These are phyloP conservation scores for Macrobrachium rosenbergii DNA, from an alignment of 1,140 invertebrate species.

Conservation along the genomic window DNA sequence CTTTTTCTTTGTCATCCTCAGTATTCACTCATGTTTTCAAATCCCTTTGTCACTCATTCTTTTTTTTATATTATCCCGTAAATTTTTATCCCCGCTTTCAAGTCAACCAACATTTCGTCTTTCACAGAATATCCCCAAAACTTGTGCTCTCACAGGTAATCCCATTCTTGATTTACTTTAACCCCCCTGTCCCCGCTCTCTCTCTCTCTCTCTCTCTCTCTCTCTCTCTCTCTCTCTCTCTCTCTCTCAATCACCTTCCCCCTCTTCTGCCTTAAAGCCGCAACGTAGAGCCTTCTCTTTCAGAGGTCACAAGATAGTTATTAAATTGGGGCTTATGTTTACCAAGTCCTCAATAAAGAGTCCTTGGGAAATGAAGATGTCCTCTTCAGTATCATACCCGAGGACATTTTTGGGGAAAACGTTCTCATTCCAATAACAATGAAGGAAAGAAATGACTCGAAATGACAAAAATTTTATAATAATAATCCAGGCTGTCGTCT, in stretches of 20 bases:
- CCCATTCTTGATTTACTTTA: not conserved
- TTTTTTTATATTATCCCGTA: not conserved
- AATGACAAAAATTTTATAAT: too few relatives aligned
- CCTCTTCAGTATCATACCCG: not conserved
- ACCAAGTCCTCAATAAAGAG: not conserved
- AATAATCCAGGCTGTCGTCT: too few relatives aligned
- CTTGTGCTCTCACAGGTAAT: not conserved
- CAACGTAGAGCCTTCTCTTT: not conserved
- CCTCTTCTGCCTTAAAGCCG: not conserved
- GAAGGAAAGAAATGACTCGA: too few relatives aligned
- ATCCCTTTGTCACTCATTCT: not conserved
- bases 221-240: not conserved
- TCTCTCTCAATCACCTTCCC: constrained; percentile 16
- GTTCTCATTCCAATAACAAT: too few relatives aligned
- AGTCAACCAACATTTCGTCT: too few relatives aligned
- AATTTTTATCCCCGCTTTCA: too few relatives aligned
- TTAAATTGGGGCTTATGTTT: not conserved
- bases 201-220: not conserved
- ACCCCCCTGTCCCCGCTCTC: too few relatives aligned
- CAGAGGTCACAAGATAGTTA: not conserved
- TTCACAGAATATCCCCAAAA: not conserved
- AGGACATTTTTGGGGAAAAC: not conserved
- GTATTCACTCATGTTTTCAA: too few relatives aligned
- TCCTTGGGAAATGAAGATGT: not conserved
- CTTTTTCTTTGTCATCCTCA: not conserved